A percentile compares a stretch with the other conserved stretches of the same genome.
These are phyloP conservation scores for Agonopterix subpropinquella DNA, from an alignment of 2,888 invertebrate species.

Conservation along the genomic window DNA sequence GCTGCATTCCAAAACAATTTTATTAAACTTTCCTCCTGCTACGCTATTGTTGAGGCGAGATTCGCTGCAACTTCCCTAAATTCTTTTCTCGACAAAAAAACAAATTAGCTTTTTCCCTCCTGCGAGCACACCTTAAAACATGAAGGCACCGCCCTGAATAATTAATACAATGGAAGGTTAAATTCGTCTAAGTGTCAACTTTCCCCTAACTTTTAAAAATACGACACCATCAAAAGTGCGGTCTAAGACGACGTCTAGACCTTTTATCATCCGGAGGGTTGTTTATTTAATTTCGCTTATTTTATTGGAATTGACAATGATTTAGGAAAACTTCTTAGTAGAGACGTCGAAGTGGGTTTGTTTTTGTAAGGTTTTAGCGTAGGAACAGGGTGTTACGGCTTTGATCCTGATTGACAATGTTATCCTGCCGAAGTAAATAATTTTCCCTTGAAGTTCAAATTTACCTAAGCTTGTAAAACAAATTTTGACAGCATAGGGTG, in stretches of 20 bases:
- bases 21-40: slow-evolving; percentile 61
- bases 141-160: slow-evolving; percentile 69
- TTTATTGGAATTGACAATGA: slow-evolving; percentile 71
- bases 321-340: slow-evolving; percentile 52
- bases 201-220: slow-evolving; percentile 70
- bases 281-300: slow-evolving; percentile 71
- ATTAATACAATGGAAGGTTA: slow-evolving; percentile 75
- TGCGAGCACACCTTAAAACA: slow-evolving; percentile 65
- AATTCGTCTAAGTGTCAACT: slow-evolving; percentile 72
- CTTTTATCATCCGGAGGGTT: slow-evolving; percentile 64
- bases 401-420: slow-evolving; percentile 70
- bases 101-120: slow-evolving; percentile 61
- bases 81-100: slow-evolving; percentile 56
- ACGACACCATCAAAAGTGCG: slow-evolving; percentile 70
- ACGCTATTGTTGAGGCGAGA: slow-evolving; percentile 42
- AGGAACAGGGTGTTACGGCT: slow-evolving; percentile 15
- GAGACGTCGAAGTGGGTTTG: slow-evolving; percentile 35
- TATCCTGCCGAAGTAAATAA: slow-evolving; percentile 55
- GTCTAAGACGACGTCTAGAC: slow-evolving; percentile 63
- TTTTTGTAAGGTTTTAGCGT: slow-evolving; percentile 24
- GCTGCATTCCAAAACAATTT: slow-evolving; percentile 68
- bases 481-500: slow-evolving; percentile 47
- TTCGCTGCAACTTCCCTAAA: slow-evolving; percentile 58
- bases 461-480: slow-evolving; percentile 43
- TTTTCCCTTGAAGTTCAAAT: slow-evolving; percentile 28